Evolutionary conservation across 1,140 invertebrate species (phyloP), one percentile per base, ranked within the genome.

Genomic region (Venturia canescens): DNA sequence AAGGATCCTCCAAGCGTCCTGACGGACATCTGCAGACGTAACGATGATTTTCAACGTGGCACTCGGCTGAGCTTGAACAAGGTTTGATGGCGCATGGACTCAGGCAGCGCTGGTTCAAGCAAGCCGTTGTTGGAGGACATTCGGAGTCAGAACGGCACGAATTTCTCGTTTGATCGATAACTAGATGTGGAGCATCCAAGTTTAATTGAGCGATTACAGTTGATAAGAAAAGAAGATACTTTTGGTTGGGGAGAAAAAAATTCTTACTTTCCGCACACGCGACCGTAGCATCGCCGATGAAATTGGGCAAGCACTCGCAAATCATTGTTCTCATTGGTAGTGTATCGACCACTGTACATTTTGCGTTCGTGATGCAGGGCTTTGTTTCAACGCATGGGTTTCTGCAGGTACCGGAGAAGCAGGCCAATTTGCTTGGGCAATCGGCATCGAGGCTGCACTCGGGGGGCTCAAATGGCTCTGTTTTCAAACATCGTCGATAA

Each of bases 241-340:
- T 66, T n/a, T 69, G 2, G 16, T 44, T 27, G 13, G 31, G 18
- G 6, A 21, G 78, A 53, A n/a, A 38, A 79, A 80, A 31, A 18
- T 70, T 53, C 90, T 91, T 94, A 97, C 96, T 95, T 93, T 93
- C 93, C 86, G 93, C 94, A 89, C 97, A 98, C 90, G 95, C 94
- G 74, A 95, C 94, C 83, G 97, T 96, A 13, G 97, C 96, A 89
- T 98, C 96, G 81, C 97, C 97, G 82, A 95, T 93, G 88, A 94
- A 97, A 75, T 96, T 96, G 74, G 94, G 94, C 70, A 96, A 92
- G 88, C 97, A 98, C 86, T 96, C 94, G 88, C 97, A 98, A 63
- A 96, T 94, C 94, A 98, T 97, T 21, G 97, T 97, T 83, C 97
- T 93, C 90, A 97, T 93, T 4, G 97, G 97, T 78, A 98, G 89